Percentiles rank a stretch among this genome's conserved stretches.
Conservation (phyloP, 1,140 invertebrate species). For the Triops cancriformis region DNA sequence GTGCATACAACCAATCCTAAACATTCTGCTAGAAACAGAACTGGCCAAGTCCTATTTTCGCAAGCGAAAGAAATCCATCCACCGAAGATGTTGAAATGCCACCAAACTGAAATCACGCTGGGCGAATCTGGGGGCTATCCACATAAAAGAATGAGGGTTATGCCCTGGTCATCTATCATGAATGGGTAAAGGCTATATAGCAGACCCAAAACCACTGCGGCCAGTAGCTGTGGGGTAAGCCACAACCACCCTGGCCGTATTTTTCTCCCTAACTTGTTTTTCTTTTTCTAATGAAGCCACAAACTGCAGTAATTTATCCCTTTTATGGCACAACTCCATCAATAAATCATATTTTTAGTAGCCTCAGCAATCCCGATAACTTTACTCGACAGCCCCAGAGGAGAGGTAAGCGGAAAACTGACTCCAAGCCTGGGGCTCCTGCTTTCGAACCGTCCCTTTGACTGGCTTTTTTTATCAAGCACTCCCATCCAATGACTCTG, state of each 20-base stretch:
- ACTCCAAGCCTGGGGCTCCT: neutral
- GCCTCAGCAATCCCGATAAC: neutral
- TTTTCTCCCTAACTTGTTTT: constrained; percentile 8
- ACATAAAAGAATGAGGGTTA: constrained; percentile 1
- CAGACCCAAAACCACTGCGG: neutral
- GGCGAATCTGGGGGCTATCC: neutral
- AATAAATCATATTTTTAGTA: constrained; percentile 6
- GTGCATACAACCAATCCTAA: too few species aligned
- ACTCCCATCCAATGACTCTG: constrained; percentile 8
- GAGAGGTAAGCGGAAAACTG: neutral
- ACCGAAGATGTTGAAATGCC: neutral
- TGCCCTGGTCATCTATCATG: neutral
- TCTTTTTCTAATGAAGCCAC: constrained; percentile 10
- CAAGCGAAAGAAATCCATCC: neutral
- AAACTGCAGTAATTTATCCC: neutral
- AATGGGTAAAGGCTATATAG: neutral
- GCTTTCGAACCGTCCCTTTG: neutral
- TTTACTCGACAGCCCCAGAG: neutral
- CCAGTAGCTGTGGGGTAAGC: neutral
- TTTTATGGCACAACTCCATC: neutral
- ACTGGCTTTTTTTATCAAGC: neutral
- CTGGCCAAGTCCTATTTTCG: neutral
- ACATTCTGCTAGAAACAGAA: neutral
- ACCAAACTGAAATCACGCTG: neutral
- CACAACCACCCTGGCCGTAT: neutral